Evolutionary conservation across 2,113 vertebrate species (phyloP).

Genomic region (Lagenorhynchus albirostris): DNA sequence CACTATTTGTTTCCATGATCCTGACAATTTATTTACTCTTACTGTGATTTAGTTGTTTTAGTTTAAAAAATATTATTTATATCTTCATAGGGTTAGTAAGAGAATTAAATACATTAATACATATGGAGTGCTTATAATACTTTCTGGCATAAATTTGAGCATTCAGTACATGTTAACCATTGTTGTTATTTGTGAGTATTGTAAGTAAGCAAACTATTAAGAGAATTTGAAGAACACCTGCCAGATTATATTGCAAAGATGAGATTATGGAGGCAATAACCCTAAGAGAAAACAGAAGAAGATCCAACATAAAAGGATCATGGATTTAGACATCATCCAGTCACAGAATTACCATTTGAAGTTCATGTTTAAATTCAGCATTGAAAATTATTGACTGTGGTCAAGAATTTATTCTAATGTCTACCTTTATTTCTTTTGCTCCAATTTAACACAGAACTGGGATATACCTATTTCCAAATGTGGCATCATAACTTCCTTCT

Average conservation of each 20-base stretch:
- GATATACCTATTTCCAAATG: not conserved
- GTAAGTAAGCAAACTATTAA: not conserved
- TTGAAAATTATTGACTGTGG: not conserved
- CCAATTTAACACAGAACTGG: not conserved
- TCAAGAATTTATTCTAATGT: not conserved
- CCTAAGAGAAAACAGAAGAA: not conserved
- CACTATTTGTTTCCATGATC: not conserved
- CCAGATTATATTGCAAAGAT: not conserved
- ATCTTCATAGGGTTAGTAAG: not conserved
- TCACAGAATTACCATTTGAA: not conserved
- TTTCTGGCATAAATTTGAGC: not conserved
- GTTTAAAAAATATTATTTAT: not conserved
- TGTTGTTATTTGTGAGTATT: not conserved
- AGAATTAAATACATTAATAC: not conserved
- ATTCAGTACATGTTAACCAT: not conserved
- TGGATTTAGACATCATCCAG: not conserved
- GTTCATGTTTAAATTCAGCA: not conserved
- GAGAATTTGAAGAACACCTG: not conserved
- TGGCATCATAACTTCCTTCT: rapidly evolving
- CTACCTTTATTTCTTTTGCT: not conserved
- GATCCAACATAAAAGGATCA: not conserved
- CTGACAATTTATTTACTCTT: not conserved
- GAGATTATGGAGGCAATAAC: not conserved
- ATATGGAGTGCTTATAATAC: not conserved
- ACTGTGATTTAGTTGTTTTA: not conserved